A percentile compares a stretch with the other conserved stretches of the same genome.
These are phyloP conservation scores for Calephelis perditalis DNA, from an alignment of 2,888 invertebrate genomes.

Conservation along the genomic window DNA sequence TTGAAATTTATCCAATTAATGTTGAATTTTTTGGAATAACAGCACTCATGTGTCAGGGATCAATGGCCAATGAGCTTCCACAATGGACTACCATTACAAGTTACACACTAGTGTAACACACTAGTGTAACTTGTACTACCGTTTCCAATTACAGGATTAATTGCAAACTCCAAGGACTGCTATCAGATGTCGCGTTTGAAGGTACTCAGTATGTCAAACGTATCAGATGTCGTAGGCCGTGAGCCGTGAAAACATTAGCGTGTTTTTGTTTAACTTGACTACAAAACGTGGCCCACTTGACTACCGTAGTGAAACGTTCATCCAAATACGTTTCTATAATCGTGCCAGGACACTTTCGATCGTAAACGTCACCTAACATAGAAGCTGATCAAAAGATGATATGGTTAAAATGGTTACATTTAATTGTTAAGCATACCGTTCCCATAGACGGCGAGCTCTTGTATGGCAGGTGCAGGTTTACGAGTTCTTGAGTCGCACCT, in stretches of 20 bases:
- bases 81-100: too few relatives aligned
- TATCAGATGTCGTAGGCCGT: conserved; percentile 57
- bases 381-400: conserved; percentile 34
- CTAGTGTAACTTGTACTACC: conserved; percentile 12
- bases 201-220: conserved; percentile 54
- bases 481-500: conserved; percentile 67
- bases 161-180: conserved; percentile 24
- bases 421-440: conserved; percentile 56
- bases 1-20: too few relatives aligned
- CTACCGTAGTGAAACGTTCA: conserved; percentile 60
- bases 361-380: conserved; percentile 44
- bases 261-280: conserved; percentile 1
- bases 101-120: too few relatives aligned
- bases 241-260: too few relatives aligned
- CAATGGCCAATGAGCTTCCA: too few relatives aligned
- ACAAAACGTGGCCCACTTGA: conserved; percentile 63
- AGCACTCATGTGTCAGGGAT: too few relatives aligned
- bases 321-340: conserved; percentile 40
- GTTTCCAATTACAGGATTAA: conserved; percentile 23
- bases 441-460: conserved; percentile 73
- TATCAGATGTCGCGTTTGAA: conserved; percentile 28
- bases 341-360: conserved; percentile 56
- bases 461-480: conserved; percentile 66
- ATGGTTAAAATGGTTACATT: conserved; percentile 25
- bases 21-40: too few relatives aligned